Evolutionary conservation across 1,140 invertebrate species (phyloP).

Genomic region (Andricus grossulariae): DNA sequence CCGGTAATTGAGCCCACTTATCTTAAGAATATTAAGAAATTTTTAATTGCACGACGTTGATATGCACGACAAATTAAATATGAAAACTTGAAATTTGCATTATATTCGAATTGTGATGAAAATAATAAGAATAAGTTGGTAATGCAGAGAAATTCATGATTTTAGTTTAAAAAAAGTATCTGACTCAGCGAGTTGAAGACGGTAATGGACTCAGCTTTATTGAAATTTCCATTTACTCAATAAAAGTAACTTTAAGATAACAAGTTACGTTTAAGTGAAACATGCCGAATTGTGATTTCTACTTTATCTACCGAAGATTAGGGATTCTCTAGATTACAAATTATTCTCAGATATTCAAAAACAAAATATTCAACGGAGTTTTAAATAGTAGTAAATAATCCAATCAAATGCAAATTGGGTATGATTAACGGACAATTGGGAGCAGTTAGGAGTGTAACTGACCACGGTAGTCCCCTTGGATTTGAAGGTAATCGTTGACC

Average conservation of each 20-base stretch:
- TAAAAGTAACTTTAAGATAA: too few relatives aligned
- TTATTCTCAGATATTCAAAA: too few relatives aligned
- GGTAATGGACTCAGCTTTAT: too few relatives aligned
- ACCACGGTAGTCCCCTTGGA: conserved; percentile 9
- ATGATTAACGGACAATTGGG: not conserved
- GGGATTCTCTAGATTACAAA: too few relatives aligned
- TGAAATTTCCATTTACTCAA: too few relatives aligned
- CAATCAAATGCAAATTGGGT: not conserved
- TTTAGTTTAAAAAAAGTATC: too few relatives aligned
- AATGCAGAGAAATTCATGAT: not conserved
- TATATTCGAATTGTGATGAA: not conserved
- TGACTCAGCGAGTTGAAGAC: too few relatives aligned
- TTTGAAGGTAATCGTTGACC: conserved; percentile 16
- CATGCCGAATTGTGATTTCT: too few relatives aligned
- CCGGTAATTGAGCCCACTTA: too few relatives aligned
- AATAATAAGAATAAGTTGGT: not conserved
- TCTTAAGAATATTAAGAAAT: not conserved
- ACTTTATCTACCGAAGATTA: too few relatives aligned
- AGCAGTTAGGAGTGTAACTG: conserved; percentile 3
- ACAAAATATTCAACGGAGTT: too few relatives aligned
- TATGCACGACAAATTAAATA: not conserved
- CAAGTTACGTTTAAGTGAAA: too few relatives aligned
- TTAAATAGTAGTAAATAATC: not conserved
- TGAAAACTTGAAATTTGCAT: not conserved
- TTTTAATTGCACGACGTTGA: not conserved